Conservation (phyloP, 2,888 invertebrate genomes). For the Sisyra terminalis region DNA sequence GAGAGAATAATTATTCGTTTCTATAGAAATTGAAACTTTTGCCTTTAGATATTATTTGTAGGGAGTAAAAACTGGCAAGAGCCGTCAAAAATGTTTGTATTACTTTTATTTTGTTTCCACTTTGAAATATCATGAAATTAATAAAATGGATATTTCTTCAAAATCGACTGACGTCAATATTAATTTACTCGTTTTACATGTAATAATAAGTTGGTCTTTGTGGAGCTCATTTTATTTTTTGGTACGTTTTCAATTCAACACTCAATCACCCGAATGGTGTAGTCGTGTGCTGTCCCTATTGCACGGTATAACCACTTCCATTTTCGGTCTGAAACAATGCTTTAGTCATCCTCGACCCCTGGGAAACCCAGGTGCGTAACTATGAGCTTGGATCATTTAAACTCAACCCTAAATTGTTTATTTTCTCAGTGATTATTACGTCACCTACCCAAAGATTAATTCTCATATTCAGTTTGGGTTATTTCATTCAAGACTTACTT, state of each 20-base stretch:
- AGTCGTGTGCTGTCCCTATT: not conserved
- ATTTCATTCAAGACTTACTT: slow-evolving; percentile 40
- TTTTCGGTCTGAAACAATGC: not conserved
- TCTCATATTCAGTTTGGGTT: slow-evolving; percentile 34
- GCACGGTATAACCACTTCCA: not conserved
- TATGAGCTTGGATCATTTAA: not conserved
- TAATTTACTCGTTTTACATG: not conserved
- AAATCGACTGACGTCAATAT: not conserved
- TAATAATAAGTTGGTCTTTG: not conserved
- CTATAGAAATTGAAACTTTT: too few species aligned
- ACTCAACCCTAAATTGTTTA: too few species aligned
- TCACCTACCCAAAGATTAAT: not conserved
- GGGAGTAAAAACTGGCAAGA: too few species aligned
- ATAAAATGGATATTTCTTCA: too few species aligned
- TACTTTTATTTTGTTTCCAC: too few species aligned
- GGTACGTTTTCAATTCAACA: not conserved
- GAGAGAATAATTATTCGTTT: too few species aligned
- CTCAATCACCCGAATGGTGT: not conserved
- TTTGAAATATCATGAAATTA: too few species aligned
- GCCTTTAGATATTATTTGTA: too few species aligned
- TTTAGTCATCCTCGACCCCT: not conserved
- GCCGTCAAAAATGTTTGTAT: too few species aligned
- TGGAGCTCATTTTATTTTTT: not conserved
- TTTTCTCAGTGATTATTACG: not conserved
- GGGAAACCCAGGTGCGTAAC: not conserved